Evolutionary conservation across 2,888 invertebrate species (phyloP).

Genomic region (Machimus atricapillus): DNA sequence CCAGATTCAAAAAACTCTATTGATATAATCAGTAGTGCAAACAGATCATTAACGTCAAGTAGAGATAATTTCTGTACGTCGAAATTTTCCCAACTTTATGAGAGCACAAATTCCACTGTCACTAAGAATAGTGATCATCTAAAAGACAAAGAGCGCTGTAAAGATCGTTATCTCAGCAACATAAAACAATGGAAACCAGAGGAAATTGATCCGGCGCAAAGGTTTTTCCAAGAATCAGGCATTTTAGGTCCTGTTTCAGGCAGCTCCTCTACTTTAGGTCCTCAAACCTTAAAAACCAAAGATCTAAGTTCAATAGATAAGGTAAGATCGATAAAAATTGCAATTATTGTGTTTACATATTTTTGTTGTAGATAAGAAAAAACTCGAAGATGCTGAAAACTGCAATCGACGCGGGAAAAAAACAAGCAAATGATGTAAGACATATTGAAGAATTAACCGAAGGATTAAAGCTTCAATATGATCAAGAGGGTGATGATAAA

Average conservation of each 20-base stretch:
- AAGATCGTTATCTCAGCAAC: background rate
- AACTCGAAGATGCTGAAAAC: constrained; percentile 43
- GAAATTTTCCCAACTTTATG: background rate
- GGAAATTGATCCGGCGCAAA: constrained; percentile 51
- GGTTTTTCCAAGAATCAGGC: constrained; percentile 55
- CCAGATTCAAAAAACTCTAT: constrained; percentile 29
- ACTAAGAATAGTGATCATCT: background rate
- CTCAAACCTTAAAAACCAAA: constrained; percentile 55
- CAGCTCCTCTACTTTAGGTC: constrained; percentile 50
- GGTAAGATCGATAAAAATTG: constrained; percentile 47
- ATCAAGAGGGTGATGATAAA: constrained; percentile 54
- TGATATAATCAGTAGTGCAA: background rate
- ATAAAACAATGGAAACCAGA: background rate
- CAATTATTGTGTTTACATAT: background rate
- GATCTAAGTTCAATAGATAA: constrained; percentile 54
- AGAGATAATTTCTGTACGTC: background rate
- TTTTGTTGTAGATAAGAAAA: constrained; percentile 43
- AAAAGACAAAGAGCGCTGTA: background rate
- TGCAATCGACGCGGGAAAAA: background rate
- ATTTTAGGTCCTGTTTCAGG: constrained; percentile 53
- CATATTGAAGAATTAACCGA: constrained; percentile 18
- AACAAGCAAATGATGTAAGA: constrained; percentile 23
- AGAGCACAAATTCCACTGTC: background rate
- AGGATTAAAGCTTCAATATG: constrained; percentile 21
- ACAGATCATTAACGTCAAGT: background rate